Conservation (phyloP, 2,888 invertebrate species). For the Frankliniella fusca region DNA sequence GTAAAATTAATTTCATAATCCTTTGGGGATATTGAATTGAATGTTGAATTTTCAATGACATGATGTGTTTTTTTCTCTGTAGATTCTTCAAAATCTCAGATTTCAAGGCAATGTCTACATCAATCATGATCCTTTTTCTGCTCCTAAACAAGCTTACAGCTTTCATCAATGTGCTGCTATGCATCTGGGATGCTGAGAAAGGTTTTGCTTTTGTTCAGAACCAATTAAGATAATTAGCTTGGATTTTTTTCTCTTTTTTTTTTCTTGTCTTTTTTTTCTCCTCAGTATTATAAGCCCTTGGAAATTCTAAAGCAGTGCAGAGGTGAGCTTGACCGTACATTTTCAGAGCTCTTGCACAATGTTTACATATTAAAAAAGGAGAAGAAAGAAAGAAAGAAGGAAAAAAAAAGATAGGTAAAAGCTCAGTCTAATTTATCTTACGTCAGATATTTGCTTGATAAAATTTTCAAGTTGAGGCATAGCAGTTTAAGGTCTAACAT, state of each 20-base stretch:
- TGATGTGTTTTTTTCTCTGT: not conserved
- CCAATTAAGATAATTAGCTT: too few relatives aligned
- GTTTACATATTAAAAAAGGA: too few relatives aligned
- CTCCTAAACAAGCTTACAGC: not conserved
- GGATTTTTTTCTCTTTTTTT: too few relatives aligned
- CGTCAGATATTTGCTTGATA: too few relatives aligned
- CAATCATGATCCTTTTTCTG: not conserved
- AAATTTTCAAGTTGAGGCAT: too few relatives aligned
- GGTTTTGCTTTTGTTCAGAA: not conserved
- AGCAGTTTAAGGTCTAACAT: too few relatives aligned
- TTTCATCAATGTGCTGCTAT: not conserved
- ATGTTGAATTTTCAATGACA: not conserved
- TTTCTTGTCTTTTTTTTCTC: too few relatives aligned
- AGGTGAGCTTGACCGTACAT: not conserved
- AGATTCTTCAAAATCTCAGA: not conserved
- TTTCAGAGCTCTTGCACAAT: not conserved
- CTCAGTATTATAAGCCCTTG: too few relatives aligned
- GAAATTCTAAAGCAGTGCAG: too few relatives aligned
- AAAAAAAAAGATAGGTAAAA: not conserved
- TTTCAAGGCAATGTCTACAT: not conserved
- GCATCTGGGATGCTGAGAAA: conserved; percentile 10
- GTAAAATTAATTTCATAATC: not conserved
- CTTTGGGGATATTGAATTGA: not conserved
- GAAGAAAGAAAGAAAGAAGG: not conserved
- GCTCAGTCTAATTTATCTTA: not conserved